Conservation (phyloP, 2,888 invertebrate species). For the Melipona beecheii region DNA sequence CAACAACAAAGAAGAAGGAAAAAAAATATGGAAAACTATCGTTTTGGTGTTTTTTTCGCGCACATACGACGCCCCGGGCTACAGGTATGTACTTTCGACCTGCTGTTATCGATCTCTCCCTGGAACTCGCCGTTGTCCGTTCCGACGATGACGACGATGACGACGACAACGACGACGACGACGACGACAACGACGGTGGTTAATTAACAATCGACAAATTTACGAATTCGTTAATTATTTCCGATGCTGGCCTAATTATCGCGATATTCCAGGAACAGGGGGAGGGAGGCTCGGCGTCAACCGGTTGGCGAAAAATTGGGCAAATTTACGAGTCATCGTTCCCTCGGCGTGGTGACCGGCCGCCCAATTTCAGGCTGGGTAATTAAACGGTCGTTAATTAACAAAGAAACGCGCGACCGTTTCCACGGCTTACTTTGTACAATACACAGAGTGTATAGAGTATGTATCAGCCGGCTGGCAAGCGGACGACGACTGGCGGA, state of each 20-base stretch:
- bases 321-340: constrained; percentile 43
- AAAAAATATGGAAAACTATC: background rate
- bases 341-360: background rate
- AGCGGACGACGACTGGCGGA: constrained; percentile 8
- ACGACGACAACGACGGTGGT: background rate
- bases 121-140: too few species aligned
- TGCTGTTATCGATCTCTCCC: background rate
- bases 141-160: too few species aligned
- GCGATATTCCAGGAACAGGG: background rate
- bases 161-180: background rate
- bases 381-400: constrained; percentile 60
- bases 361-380: constrained; percentile 37
- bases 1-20: background rate
- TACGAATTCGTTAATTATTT: constrained; percentile 42
- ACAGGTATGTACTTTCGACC: too few species aligned
- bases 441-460: background rate
- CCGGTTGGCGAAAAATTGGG: constrained; percentile 37
- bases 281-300: too few species aligned
- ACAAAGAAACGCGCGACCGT: constrained; percentile 44
- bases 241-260: constrained; percentile 44
- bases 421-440: constrained; percentile 32
- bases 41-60: background rate
- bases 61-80: background rate
- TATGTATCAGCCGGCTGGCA: background rate
- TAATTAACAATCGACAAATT: constrained; percentile 47